Evolutionary conservation across 2,797 vertebrate species (phyloP).

Genomic region (Poliocrania exsul): DNA sequence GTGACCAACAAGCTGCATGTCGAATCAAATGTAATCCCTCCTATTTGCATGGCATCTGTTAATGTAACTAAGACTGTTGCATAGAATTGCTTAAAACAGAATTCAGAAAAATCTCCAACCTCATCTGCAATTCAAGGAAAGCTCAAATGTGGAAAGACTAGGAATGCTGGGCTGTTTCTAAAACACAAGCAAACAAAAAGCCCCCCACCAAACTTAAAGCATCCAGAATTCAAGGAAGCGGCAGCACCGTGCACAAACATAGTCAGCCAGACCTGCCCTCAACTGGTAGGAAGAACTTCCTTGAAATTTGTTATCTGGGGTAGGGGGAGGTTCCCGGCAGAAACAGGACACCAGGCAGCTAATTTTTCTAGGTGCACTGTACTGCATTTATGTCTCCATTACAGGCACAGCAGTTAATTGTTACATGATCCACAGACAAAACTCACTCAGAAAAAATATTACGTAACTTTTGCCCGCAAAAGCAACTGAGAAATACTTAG

Average conservation of each 20-base stretch:
- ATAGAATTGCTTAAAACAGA: background rate
- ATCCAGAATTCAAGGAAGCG: background rate
- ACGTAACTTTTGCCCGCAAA: background rate
- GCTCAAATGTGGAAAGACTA: background rate
- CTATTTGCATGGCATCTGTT: background rate
- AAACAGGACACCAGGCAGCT: background rate
- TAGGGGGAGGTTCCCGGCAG: background rate
- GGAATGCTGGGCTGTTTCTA: background rate
- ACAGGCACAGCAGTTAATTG: background rate
- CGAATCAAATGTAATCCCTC: background rate
- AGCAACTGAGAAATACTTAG: background rate
- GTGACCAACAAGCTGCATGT: background rate
- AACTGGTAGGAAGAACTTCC: background rate
- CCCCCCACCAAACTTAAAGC: background rate
- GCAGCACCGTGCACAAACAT: background rate
- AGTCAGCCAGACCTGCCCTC: background rate
- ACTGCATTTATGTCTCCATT: background rate
- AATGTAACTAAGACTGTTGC: background rate
- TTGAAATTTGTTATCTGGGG: background rate
- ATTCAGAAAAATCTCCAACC: background rate
- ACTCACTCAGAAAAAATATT: background rate
- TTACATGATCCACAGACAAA: accelerated
- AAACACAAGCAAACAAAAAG: background rate
- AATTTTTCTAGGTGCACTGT: background rate
- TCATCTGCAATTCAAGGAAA: background rate